A percentile compares a stretch with the other conserved stretches of the same genome.
Evolutionary conservation across 2,888 invertebrate genomes (phyloP).

Genomic region (Leucozona laternaria): DNA sequence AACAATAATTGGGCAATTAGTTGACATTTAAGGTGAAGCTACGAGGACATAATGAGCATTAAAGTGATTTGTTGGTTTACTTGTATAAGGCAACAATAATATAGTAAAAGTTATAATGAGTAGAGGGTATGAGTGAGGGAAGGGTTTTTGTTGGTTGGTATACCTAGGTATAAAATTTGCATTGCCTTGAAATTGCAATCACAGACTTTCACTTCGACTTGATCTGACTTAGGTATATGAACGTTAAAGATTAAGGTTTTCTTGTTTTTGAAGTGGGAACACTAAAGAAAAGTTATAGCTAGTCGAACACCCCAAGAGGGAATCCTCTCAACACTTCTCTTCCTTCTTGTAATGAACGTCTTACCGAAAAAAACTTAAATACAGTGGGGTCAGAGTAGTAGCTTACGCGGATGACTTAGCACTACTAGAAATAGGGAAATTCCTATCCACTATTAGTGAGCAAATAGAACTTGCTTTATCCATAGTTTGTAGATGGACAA

Average conservation of each 20-base stretch:
- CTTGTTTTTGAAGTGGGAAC: background rate
- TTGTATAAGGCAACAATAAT: background rate
- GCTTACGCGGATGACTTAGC: too few relatives aligned
- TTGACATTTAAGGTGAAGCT: slow-evolving; percentile 68
- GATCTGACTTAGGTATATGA: background rate
- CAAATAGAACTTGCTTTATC: too few relatives aligned
- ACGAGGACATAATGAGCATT: slow-evolving; percentile 64
- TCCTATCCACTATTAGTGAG: too few relatives aligned
- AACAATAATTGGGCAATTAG: slow-evolving; percentile 75
- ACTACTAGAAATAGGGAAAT: too few relatives aligned
- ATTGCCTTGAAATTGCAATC: slow-evolving; percentile 13
- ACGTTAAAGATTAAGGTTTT: background rate
- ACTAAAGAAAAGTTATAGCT: background rate
- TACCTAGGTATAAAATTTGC: background rate
- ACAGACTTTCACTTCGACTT: slow-evolving; percentile 19
- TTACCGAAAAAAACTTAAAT: too few relatives aligned
- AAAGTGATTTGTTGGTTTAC: slow-evolving; percentile 69
- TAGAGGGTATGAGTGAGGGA: background rate
- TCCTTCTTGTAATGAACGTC: too few relatives aligned
- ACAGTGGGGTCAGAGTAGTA: too few relatives aligned
- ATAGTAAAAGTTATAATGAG: background rate
- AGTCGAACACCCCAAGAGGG: too few relatives aligned
- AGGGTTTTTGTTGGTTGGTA: background rate
- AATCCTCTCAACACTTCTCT: too few relatives aligned
- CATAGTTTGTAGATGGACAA: too few relatives aligned